phyloP scores from a whole-genome alignment of 2,888 invertebrate species.

The Acleris emargana region DNA sequence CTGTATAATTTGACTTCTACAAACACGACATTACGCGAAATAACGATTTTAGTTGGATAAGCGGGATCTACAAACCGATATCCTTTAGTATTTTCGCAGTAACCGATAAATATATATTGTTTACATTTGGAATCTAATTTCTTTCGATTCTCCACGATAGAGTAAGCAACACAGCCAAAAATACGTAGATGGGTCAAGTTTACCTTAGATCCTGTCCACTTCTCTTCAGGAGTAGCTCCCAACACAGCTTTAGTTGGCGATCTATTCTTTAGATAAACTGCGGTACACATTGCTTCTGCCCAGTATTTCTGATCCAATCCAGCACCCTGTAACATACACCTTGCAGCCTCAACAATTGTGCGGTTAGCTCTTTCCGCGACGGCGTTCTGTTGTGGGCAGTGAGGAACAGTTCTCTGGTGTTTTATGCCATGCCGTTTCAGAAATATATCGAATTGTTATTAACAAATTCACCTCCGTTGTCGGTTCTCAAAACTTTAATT shows the following conservation, averaged over 20 bases:
- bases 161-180: background rate
- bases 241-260: conserved; percentile 8
- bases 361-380: background rate
- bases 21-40: no score
- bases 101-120: no score
- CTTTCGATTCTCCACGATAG: background rate
- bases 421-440: background rate
- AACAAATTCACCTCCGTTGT: background rate
- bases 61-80: no score
- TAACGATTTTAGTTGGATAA: no score
- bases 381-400: background rate
- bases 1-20: no score
- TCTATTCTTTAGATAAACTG: conserved; percentile 2
- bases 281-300: conserved; percentile 1
- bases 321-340: conserved; percentile 1
- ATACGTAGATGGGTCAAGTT: conserved; percentile 3
- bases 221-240: conserved; percentile 5
- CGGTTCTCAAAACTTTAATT: no score
- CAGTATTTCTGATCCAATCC: background rate
- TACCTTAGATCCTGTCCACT: conserved; percentile 5
- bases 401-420: background rate
- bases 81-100: no score
- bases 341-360: background rate
- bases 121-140: no score
- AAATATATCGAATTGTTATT: background rate